These are phyloP conservation scores for Sycobia sp. DNA, from an alignment of 1,140 invertebrate genomes.

Conservation along the genomic window DNA sequence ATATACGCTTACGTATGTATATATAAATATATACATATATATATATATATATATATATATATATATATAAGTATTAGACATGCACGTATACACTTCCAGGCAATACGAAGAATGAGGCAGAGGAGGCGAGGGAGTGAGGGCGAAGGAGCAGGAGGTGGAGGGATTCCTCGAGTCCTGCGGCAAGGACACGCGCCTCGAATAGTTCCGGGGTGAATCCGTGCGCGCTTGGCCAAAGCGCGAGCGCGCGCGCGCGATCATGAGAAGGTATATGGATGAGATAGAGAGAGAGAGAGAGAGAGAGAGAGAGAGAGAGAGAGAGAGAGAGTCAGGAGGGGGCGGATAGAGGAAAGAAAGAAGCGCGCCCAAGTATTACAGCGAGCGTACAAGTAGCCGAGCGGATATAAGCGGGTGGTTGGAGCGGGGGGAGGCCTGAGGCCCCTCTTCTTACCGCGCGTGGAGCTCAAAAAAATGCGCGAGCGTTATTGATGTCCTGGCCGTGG, in stretches of 20 bases:
- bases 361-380: too few relatives aligned
- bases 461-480: constrained; percentile 10
- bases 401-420: not conserved
- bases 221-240: too few relatives aligned
- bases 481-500: constrained; percentile 28
- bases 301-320: constrained; percentile 1
- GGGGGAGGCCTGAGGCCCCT: constrained; percentile 7
- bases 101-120: too few relatives aligned
- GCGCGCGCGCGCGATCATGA: constrained; percentile 6
- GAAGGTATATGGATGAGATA: constrained; percentile 18
- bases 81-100: too few relatives aligned
- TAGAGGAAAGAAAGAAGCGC: too few relatives aligned
- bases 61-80: too few relatives aligned
- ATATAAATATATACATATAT: too few relatives aligned
- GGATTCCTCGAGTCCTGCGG: constrained; percentile 27
- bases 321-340: not conserved
- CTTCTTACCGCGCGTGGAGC: not conserved
- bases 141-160: not conserved
- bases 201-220: constrained; percentile 31
- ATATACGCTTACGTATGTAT: too few relatives aligned
- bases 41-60: too few relatives aligned
- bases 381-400: constrained; percentile 7
- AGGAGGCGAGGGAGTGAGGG: too few relatives aligned
- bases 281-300: constrained; percentile 23
- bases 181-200: constrained; percentile 34